Conservation (phyloP, 2,888 invertebrate genomes). For the Callimorpha dominula region DNA sequence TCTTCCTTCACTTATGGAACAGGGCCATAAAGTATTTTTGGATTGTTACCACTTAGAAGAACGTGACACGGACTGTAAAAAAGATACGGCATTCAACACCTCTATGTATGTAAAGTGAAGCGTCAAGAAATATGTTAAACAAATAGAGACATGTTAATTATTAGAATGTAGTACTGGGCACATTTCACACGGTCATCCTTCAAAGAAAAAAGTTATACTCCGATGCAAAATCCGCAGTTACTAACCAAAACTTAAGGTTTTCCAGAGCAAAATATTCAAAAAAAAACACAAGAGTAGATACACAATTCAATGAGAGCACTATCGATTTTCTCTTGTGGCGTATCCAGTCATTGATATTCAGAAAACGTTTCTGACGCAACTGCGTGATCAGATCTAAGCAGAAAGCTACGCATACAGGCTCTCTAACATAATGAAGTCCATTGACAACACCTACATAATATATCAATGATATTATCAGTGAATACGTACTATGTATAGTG, state of each 20-base stretch:
- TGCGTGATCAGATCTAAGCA: slow-evolving; percentile 37
- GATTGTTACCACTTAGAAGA: too few species aligned
- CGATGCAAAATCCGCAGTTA: neutral
- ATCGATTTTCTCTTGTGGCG: slow-evolving; percentile 49
- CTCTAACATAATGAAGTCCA: slow-evolving; percentile 29
- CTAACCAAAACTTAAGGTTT: neutral
- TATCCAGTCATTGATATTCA: slow-evolving; percentile 55
- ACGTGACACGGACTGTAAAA: too few species aligned
- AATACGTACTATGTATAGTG: too few species aligned
- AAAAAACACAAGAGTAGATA: neutral
- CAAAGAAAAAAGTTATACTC: neutral
- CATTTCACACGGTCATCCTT: too few species aligned
- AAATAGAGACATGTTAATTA: too few species aligned
- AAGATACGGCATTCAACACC: too few species aligned
- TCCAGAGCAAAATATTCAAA: neutral
- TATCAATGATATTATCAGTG: too few species aligned
- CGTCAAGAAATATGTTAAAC: too few species aligned
- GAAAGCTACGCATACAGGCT: slow-evolving; percentile 24
- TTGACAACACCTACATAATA: slow-evolving; percentile 1
- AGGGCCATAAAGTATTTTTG: too few species aligned
- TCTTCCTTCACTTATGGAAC: too few species aligned
- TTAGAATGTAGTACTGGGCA: too few species aligned
- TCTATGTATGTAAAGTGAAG: too few species aligned
- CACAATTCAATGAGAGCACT: slow-evolving; percentile 36
- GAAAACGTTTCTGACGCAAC: slow-evolving; percentile 40